phyloP scores from a whole-genome alignment of 1,140 invertebrate species.

The Drosophila lacteicornis region DNA sequence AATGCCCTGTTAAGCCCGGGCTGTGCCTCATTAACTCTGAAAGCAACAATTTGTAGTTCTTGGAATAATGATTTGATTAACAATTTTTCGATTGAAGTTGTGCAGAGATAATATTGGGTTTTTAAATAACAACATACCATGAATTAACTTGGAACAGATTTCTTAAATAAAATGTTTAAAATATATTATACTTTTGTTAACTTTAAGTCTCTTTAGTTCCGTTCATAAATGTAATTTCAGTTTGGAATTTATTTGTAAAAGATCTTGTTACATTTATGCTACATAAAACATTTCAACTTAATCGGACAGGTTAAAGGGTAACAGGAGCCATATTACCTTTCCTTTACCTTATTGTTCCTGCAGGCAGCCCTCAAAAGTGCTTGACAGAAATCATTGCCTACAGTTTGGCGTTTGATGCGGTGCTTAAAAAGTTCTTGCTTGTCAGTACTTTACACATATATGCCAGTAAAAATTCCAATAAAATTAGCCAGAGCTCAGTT shows the following conservation, averaged over 20 bases:
- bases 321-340: not conserved
- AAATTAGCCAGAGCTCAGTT: not conserved
- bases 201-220: not conserved
- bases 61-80: not conserved
- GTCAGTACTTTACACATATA: no score
- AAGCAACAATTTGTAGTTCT: not conserved
- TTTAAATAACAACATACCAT: no score
- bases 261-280: not conserved
- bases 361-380: conserved; percentile 1
- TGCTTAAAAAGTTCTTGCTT: conserved; percentile 5
- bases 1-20: not conserved
- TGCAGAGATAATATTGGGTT: no score
- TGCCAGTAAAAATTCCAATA: not conserved
- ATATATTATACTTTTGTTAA: not conserved
- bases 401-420: conserved; percentile 1
- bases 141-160: no score
- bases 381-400: not conserved
- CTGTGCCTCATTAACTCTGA: not conserved
- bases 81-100: not conserved
- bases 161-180: no score
- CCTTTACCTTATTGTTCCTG: not conserved
- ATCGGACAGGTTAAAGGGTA: not conserved
- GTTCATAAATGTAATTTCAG: not conserved
- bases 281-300: not conserved
- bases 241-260: no score